Conservation (phyloP, 2,888 invertebrate species). For the Diarsia brunnea region DNA sequence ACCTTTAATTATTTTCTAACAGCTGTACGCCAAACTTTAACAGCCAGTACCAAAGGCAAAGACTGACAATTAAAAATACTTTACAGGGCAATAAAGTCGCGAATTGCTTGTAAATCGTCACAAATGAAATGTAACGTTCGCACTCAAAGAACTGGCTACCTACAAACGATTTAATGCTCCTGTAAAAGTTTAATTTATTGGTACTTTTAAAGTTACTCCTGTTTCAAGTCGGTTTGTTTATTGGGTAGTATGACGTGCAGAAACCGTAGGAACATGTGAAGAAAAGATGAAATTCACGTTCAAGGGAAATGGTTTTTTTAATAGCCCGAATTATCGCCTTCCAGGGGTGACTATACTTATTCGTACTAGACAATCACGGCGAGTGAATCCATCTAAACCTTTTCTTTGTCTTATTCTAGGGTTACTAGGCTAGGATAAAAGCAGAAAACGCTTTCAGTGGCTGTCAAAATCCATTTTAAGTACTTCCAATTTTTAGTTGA, state of each 20-base stretch:
- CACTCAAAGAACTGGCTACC: conserved; percentile 64
- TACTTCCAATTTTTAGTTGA: background rate
- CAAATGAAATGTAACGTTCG: conserved; percentile 72
- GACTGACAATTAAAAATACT: conserved; percentile 81
- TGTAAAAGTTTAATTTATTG: conserved; percentile 63
- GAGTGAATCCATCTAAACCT: background rate
- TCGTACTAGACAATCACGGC: background rate
- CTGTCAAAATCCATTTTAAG: background rate
- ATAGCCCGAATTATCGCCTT: background rate
- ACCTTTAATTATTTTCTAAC: conserved; percentile 66
- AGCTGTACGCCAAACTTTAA: conserved; percentile 73
- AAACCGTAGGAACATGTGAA: background rate
- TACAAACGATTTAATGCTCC: conserved; percentile 51
- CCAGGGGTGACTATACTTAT: background rate
- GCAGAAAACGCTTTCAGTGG: background rate
- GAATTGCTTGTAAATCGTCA: conserved; percentile 79
- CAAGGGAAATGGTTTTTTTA: background rate
- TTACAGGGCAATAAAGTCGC: conserved; percentile 78
- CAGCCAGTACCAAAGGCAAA: conserved; percentile 76
- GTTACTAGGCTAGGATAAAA: background rate
- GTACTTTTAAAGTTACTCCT: conserved; percentile 25
- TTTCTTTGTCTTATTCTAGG: background rate
- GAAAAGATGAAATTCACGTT: background rate
- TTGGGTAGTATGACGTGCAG: conserved; percentile 1
- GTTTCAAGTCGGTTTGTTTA: conserved; percentile 14